Base-by-base conservation (phyloP, 2,797 vertebrate species). In the Pampus argenteus region DNA sequence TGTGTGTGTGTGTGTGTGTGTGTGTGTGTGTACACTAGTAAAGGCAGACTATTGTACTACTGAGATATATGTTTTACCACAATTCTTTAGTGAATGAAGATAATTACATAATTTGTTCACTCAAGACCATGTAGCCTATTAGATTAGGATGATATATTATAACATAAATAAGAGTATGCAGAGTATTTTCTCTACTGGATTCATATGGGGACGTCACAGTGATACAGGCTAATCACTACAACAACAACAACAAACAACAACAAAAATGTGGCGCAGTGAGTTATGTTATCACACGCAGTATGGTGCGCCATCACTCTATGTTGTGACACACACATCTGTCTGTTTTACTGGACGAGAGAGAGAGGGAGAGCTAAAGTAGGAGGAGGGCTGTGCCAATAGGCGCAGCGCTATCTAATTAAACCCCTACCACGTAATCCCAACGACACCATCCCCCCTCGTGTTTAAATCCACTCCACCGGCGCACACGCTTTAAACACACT, bases 341-440 rank as follows among this genome's bases (percentile, higher is more conserved):
- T 51, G 17, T 45, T 58, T 58, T 18, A 62, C 57, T 28, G 45
- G 20, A 22, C 26, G 54, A 15, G 25, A 59, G 50, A 67, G 59
- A 3, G 57, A 36, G 29, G 42, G 5, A 34, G 64, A 40, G 50
- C 61, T 36, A 47, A 2, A 61, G 52, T 2, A 61, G 36, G 79
- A 76, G 82, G 84, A 89, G 80, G 82, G 72, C 55, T 76, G 76
- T 86, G 84, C 91, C 91, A 93, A 93, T 92, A 70, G 88, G 86
- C 88, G 82, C 89, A 81, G 85, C 77, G 82, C 91, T 91, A 79
- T 92, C 92, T 93, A 92, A 92, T 93, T 92, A 93, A 93, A 93
- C 83, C 84, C 81, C 85, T 79, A 83, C 91, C 85, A 91, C 92
- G 93, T 94, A 94, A 94, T 93, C 90, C 89, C 79, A 70, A 62